Evolutionary conservation across 2,888 invertebrate genomes (phyloP), one percentile per base, ranked within the genome.

Genomic region (Rhodophaea formosa): DNA sequence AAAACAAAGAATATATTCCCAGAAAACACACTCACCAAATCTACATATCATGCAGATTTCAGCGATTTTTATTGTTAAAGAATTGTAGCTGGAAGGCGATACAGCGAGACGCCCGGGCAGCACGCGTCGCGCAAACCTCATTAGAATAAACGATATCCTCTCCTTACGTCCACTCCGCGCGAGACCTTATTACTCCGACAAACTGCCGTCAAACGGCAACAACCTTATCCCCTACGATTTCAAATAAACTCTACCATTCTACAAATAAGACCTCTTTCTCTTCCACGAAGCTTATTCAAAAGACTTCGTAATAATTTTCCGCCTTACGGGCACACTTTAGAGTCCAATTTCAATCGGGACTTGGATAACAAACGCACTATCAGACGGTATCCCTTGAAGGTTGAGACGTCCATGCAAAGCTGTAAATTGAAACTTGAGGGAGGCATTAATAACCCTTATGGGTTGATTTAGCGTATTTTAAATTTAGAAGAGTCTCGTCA

Each of bases 91-190:
- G 59, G 65, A 70, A 67, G 67, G 75, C 70, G 79, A 73, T 68
- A 68, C 69, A 68, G 66, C 66, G 67, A 59, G 75, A 73, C 75
- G 75, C 76, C 72, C 72, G 69, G 69, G 74, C 71, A 80, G 77
- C 78, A 77, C 71, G 74, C 78, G 72, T 75, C 77, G 74, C 71
- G 59, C 68, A 82, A 86, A 85, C 86, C 88, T 91, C 90, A 90
- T 91, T 89, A 91, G 90, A 91, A 91, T 91, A 90, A 90, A 90
- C 89, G 90, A 91, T 90, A 88, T 90, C 88, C 89, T 87, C 85
- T 88, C 82, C 86, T 88, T 85, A 84, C 88, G 90, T 89, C 89
- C 90, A 90, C 87, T 89, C 82, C 79, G 80, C 74, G 77, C 80
- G 84, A 87, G 87, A 86, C 88, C 88, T 89, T 90, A 90, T 90